A percentile compares a stretch with the other conserved stretches of the same genome.
phyloP scores from a whole-genome alignment of 2,113 vertebrate species.

The Phyllostomus hastatus region DNA sequence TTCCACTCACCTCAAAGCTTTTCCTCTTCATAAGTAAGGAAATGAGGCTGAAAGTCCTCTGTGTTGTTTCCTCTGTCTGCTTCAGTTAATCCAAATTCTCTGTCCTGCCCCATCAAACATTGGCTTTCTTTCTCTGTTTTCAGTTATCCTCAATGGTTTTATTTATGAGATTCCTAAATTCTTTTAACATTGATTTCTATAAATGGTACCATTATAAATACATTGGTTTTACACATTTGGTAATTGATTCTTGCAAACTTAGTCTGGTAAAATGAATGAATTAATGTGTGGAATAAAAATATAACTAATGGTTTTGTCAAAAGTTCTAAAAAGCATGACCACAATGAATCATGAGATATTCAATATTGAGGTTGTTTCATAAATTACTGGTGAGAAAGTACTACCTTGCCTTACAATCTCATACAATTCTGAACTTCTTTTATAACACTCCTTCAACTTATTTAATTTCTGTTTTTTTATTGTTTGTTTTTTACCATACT shows the following conservation, averaged over 20 bases:
- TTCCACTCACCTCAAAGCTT: not conserved
- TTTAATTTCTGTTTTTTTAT: not conserved
- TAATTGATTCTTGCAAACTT: not conserved
- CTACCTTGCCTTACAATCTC: not conserved
- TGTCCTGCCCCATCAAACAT: not conserved
- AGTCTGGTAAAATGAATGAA: not conserved
- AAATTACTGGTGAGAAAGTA: not conserved
- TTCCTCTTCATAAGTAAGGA: not conserved
- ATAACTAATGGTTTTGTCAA: not conserved
- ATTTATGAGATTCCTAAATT: not conserved
- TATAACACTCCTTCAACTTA: not conserved
- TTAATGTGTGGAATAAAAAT: not conserved
- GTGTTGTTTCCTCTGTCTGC: not conserved
- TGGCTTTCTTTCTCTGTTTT: not conserved
- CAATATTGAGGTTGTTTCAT: not conserved
- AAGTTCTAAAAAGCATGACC: not conserved
- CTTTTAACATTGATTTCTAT: constrained; percentile 18
- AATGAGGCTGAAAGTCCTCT: not conserved
- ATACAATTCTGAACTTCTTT: not conserved
- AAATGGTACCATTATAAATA: not conserved
- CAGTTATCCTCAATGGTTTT: not conserved
- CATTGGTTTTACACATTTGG: not conserved
- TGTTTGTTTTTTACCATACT: not conserved
- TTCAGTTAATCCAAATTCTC: not conserved
- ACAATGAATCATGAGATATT: not conserved